Conservation (phyloP, 1,140 invertebrate species). For the Lethrus apterus region DNA sequence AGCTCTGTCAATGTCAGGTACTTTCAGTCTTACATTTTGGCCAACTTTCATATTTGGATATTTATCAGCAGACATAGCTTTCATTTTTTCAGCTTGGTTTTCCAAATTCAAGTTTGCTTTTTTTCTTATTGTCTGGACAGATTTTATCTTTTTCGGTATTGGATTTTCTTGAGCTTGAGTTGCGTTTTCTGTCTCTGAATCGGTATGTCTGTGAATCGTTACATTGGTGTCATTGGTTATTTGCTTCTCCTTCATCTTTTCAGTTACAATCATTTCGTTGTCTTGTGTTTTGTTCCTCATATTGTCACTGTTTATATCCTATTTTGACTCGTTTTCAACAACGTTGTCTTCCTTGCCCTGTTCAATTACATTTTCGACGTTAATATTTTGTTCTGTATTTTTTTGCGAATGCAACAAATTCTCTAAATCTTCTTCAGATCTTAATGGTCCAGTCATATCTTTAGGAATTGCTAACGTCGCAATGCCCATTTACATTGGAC, state of each 20-base stretch:
- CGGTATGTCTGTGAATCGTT: conserved; percentile 8
- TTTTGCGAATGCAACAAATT: conserved; percentile 13
- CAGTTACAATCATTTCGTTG: conserved; percentile 7
- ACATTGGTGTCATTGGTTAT: conserved; percentile 12
- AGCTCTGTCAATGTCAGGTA: conserved; percentile 16
- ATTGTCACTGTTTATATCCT: conserved; percentile 10
- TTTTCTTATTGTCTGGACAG: neutral
- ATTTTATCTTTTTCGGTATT: too few species aligned
- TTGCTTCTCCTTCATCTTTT: conserved; percentile 12
- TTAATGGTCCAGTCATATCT: conserved; percentile 2
- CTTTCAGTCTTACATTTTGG: conserved; percentile 15
- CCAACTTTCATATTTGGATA: conserved; percentile 12
- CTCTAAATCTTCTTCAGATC: conserved; percentile 14
- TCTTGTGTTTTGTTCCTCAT: conserved; percentile 12
- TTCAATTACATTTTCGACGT: conserved; percentile 14
- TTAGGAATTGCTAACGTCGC: neutral
- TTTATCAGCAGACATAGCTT: conserved; percentile 12
- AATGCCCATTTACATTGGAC: conserved; percentile 9
- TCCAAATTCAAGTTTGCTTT: neutral
- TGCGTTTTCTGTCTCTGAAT: too few species aligned
- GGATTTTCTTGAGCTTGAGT: too few species aligned
- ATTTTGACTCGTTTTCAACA: conserved; percentile 4
- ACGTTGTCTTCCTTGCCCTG: conserved; percentile 1
- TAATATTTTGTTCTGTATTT: too few species aligned
- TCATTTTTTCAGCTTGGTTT: conserved; percentile 11